A percentile compares a stretch with the other conserved stretches of the same genome.
phyloP scores from a whole-genome alignment of 2,888 invertebrate species.

The Galerucella calmariensis region DNA sequence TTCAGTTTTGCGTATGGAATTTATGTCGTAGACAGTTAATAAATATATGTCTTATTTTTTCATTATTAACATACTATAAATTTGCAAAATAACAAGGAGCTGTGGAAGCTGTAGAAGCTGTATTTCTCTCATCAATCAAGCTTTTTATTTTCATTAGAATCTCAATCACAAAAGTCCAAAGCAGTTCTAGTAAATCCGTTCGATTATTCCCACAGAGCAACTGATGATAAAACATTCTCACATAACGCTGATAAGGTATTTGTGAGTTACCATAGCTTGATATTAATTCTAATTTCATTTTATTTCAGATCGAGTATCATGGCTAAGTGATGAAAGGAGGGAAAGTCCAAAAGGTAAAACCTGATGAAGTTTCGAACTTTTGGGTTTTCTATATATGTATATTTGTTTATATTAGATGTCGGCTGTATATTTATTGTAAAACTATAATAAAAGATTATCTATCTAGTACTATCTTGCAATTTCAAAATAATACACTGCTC shows the following conservation, averaged over 20 bases:
- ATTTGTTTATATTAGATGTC: not conserved
- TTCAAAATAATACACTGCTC: too few relatives aligned
- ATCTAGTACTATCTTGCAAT: not conserved
- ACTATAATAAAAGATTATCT: not conserved
- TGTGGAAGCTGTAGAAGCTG: too few relatives aligned
- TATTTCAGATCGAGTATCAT: slow-evolving; percentile 51
- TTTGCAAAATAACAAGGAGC: too few relatives aligned
- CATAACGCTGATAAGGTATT: not conserved
- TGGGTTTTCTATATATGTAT: not conserved
- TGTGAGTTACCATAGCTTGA: not conserved
- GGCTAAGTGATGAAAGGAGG: slow-evolving; percentile 50
- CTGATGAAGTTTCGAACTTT: not conserved
- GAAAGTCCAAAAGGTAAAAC: slow-evolving; percentile 41
- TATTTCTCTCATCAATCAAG: not conserved
- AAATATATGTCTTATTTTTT: too few relatives aligned
- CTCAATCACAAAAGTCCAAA: not conserved
- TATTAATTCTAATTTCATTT: slow-evolving; percentile 31
- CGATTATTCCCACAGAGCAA: not conserved
- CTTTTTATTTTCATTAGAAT: not conserved
- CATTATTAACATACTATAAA: too few relatives aligned
- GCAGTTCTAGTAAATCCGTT: not conserved
- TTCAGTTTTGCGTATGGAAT: too few relatives aligned
- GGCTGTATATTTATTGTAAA: slow-evolving; percentile 6
- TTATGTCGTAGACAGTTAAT: too few relatives aligned
- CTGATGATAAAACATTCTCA: not conserved